phyloP scores from a whole-genome alignment of 2,797 vertebrate genomes.

The Cichlasoma orientale region DNA sequence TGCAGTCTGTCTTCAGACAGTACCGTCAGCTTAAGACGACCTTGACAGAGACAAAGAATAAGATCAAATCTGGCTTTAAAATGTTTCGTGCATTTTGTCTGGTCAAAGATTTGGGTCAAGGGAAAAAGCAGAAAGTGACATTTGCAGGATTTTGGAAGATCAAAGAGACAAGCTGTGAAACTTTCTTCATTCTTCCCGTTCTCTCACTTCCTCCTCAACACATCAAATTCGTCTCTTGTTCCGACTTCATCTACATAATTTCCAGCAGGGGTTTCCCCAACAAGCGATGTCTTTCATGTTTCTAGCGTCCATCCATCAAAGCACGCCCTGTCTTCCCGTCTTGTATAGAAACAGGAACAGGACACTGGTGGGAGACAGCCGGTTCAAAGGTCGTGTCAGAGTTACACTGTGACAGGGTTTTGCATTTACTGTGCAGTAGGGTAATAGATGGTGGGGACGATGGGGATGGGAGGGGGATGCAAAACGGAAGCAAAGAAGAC shows the following conservation, averaged over 20 bases:
- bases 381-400: constrained; percentile 70
- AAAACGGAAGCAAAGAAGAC: constrained; percentile 49
- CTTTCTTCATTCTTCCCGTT: constrained; percentile 32
- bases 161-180: constrained; percentile 62
- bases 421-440: constrained; percentile 32
- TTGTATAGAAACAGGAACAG: constrained; percentile 69
- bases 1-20: constrained; percentile 92
- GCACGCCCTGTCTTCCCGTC: constrained; percentile 75
- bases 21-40: constrained; percentile 86
- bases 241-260: constrained; percentile 70
- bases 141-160: constrained; percentile 51
- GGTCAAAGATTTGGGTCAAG: constrained; percentile 19
- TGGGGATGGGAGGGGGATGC: background rate
- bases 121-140: constrained; percentile 1
- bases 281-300: constrained; percentile 78
- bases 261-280: constrained; percentile 69
- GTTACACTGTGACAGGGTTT: constrained; percentile 56
- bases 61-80: background rate
- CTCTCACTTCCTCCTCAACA: constrained; percentile 59
- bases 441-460: constrained; percentile 37
- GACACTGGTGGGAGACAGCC: constrained; percentile 56
- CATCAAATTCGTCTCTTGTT: constrained; percentile 68
- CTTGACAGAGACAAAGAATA: constrained; percentile 44
- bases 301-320: constrained; percentile 67
- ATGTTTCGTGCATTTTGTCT: background rate